Evolutionary conservation across 2,797 vertebrate genomes (phyloP).

Genomic region (Sebastes iracundus): DNA sequence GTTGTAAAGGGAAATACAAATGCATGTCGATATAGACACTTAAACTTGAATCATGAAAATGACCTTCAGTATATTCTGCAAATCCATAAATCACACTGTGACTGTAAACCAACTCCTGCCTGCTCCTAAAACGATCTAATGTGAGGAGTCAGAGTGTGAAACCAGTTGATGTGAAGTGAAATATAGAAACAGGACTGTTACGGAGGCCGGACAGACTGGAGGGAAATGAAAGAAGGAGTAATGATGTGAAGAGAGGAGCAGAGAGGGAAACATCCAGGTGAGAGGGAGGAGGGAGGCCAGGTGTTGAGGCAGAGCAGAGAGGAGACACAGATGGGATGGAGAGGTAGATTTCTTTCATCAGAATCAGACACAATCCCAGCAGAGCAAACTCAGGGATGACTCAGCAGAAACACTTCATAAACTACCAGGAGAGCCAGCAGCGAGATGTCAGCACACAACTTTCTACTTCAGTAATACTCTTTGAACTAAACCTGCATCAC

Average conservation of each 20-base stretch:
- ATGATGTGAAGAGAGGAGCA: background rate
- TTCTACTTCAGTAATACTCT: background rate
- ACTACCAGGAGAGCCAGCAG: background rate
- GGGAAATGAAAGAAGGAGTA: background rate
- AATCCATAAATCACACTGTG: background rate
- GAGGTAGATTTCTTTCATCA: constrained; percentile 26
- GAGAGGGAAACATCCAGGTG: background rate
- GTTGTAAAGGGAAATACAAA: too few relatives aligned
- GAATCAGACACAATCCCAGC: background rate
- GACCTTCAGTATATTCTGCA: background rate
- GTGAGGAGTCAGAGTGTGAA: too few relatives aligned
- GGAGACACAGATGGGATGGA: constrained; percentile 19
- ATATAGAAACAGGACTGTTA: background rate
- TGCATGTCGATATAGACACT: background rate
- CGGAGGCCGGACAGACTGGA: background rate
- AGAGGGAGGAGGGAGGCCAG: constrained; percentile 24
- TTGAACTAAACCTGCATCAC: background rate
- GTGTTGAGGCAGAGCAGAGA: constrained; percentile 24
- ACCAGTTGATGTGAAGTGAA: too few relatives aligned
- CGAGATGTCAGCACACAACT: background rate
- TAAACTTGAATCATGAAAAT: background rate
- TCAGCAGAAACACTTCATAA: constrained; percentile 11
- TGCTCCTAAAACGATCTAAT: background rate
- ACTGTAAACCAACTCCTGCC: background rate
- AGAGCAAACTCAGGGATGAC: background rate